Base-by-base conservation (phyloP, 2,797 vertebrate genomes). In the Mus minutoides region DNA sequence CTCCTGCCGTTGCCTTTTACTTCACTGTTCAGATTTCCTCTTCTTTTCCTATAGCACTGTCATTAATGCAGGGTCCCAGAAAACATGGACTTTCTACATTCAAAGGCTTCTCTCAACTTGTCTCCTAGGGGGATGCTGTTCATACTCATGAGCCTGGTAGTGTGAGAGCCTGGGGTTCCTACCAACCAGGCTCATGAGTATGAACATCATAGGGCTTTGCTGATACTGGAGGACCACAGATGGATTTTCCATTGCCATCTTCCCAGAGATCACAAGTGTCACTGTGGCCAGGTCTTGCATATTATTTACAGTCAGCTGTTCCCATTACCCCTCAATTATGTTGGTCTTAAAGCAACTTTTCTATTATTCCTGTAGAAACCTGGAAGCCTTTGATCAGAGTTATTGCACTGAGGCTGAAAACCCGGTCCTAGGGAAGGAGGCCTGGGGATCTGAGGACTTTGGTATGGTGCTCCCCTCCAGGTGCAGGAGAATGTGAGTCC, bases 21-120 rank as follows among this genome's bases (percentile, higher is more conserved):
- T 91, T 93, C 14, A 56, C 5, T 62, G 67, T 83, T 94, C 71
- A 93, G 34, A 75, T 85, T 94, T 84, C 12, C 71, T 60, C 40
- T 67, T 89, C 22, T 80, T 94, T 90, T 71, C 58, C 5, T 87
- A 11, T 46, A 89, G 73, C 31, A 67, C 14, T 77, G 21, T 64
- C 29, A 67, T 75, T 80, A 92, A 92, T 16, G 85, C 78, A 76
- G 52, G 77, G 56, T 83, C 16, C 17, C 69, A 37, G 77, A 83
- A 91, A 89, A 83, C 21, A 3, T 54, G 49, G 90, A 34, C 80
- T 86, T 56, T 43, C 69, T 8, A n/a, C 9, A 31, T 75, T 76
- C 54, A 64, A 67, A 64, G 49, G 6, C 22, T 83, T 92, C 24
- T 90, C 80, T 90, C 40, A 64, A n/a, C 40, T 14, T 60, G 40